Evolutionary conservation across 2,888 invertebrate species (phyloP), one percentile per base, ranked within the genome.

Genomic region (Acanthosepion lycidas): DNA sequence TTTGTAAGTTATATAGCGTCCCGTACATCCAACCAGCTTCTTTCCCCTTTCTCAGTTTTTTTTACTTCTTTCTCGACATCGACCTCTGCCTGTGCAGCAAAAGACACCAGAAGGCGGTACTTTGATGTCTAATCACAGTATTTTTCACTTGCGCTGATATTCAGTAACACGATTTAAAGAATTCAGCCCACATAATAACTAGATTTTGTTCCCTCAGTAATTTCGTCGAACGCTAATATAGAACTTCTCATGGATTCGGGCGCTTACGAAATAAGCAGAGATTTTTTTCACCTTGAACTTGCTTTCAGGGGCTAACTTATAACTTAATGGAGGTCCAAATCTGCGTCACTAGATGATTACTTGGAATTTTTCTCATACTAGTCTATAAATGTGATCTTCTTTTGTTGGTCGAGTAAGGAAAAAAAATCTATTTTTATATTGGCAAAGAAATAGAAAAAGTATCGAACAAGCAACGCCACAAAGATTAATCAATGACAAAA

Each of bases 131-230:
- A 78, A 78, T 78, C 78, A 78, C 78, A 78, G 78, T 78, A 78
- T n/a, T 78, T 78, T 78, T 78, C 78, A 78, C 78, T 78, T 78
- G 78, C n/a, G 78, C n/a, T 78, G 78, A 78, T 78, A 78, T 78
- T 78, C 78, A 78, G 78, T 78, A 78, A 78, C 78, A 78, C 78
- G 78, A 78, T 93, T 93, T 93, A 49, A 93, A 53, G 93, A 93
- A 93, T 49, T 93, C 93, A 51, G 93, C 93, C 93, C 93, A 93
- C 93, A 93, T 93, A 93, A 93, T 93, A 93, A 93, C 93, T 93
- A 93, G 51, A 93, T 93, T 93, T 51, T n/a, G 93, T 23, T 93
- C 53, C 26, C 93, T 53, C 93, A 28, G 93, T 53, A 49, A 93
- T 93, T 93, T 93, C 53, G 93, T 93, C 78, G n/a, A 78, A 78